Conservation (phyloP, 2,113 vertebrate species). For the Ascaphus truei region DNA sequence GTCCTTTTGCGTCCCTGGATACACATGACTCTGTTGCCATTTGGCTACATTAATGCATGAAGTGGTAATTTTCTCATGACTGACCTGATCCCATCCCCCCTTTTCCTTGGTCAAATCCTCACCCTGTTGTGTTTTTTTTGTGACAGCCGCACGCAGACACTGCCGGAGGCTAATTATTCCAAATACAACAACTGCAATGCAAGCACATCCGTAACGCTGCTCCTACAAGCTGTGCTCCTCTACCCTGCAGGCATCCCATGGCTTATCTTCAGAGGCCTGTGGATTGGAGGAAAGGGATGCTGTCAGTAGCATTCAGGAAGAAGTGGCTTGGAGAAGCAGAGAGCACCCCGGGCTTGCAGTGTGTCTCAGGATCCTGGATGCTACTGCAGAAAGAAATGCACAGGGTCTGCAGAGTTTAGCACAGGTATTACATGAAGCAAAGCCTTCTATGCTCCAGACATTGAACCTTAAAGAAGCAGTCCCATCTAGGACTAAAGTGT, state of each 20-base stretch:
- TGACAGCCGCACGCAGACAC: conserved; percentile 15
- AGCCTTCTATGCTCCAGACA: too few species aligned
- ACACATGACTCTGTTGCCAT: not conserved
- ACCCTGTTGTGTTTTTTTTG: conserved; percentile 11
- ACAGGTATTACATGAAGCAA: too few species aligned
- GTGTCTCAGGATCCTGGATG: not conserved
- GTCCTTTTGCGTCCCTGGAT: not conserved
- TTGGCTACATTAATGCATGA: conserved; percentile 12
- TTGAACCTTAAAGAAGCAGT: too few species aligned
- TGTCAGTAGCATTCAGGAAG: conserved; percentile 1
- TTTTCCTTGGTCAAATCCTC: conserved; percentile 17
- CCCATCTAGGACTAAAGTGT: too few species aligned
- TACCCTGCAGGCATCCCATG: conserved; percentile 19
- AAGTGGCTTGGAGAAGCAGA: not conserved
- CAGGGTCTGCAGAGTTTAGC: not conserved
- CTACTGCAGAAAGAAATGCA: not conserved
- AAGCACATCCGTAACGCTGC: conserved; percentile 21
- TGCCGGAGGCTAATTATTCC: conserved; percentile 36
- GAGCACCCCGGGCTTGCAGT: not conserved
- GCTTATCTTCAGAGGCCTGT: conserved; percentile 19
- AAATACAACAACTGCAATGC: conserved; percentile 35
- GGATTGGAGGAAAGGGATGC: not conserved
- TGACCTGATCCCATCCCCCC: conserved; percentile 1
- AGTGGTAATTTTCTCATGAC: not conserved
- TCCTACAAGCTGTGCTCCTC: conserved; percentile 22